These are phyloP conservation scores for Pseudomugil tenellus DNA, from an alignment of 2,797 vertebrate species.

Conservation along the genomic window DNA sequence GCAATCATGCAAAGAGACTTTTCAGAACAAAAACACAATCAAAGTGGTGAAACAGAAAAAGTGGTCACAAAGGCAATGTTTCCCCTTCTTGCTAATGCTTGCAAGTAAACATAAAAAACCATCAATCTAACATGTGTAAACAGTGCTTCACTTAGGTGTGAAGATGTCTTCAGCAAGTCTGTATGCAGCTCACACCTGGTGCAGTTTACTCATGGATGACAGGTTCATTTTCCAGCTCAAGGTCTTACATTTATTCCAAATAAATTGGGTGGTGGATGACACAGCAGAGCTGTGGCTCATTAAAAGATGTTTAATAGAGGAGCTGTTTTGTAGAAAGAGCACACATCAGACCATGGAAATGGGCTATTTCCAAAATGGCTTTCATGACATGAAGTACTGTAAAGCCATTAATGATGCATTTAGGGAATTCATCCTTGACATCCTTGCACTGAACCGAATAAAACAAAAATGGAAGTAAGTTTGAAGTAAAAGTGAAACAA, in stretches of 20 bases:
- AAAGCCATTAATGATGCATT: constrained; percentile 59
- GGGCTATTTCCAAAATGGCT: constrained; percentile 58
- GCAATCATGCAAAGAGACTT: constrained; percentile 35
- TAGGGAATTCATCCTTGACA: constrained; percentile 52
- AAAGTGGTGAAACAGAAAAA: constrained; percentile 32
- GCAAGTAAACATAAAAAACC: constrained; percentile 27
- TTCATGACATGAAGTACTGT: constrained; percentile 47
- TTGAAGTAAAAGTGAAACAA: constrained; percentile 10
- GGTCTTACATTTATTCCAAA: constrained; percentile 70
- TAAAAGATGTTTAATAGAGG: constrained; percentile 53
- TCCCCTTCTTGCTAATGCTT: constrained; percentile 26
- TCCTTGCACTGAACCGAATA: constrained; percentile 14
- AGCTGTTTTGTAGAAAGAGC: constrained; percentile 48
- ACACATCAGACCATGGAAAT: constrained; percentile 62
- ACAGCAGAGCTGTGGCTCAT: constrained; percentile 54
- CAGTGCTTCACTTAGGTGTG: constrained; percentile 53
- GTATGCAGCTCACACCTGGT: constrained; percentile 38
- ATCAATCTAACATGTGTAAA: constrained; percentile 47
- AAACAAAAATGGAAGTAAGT: constrained; percentile 33
- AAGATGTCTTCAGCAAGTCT: constrained; percentile 60
- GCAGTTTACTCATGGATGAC: constrained; percentile 60
- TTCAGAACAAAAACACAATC: too few species aligned
- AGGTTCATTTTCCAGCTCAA: constrained; percentile 67
- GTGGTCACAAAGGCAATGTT: constrained; percentile 39
- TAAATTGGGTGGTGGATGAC: constrained; percentile 60